Base-by-base conservation (phyloP, 1,140 invertebrate genomes). In the Lordiphosa clarofinis region DNA sequence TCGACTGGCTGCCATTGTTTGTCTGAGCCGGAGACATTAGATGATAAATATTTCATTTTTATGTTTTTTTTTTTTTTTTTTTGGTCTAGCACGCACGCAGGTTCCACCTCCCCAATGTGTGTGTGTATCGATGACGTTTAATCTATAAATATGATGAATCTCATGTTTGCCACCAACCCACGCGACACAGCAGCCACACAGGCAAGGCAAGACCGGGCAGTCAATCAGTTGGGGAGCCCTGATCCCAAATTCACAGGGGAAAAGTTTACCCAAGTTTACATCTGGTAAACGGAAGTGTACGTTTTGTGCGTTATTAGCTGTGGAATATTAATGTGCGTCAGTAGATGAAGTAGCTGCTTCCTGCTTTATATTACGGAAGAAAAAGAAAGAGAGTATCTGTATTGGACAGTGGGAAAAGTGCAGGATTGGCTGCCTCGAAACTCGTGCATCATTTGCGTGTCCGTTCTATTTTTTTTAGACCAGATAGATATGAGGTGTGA, bases 91-190 rank as follows among this genome's bases (percentile, higher is more conserved):
- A 46, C 56, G 40, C 61, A 39, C 56, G 3, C 38, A 24, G 15
- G 9, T 24, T 21, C 50, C 24, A 38, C 9, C 3, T 33, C n/a
- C 39, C 15, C 33, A 6, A 4, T 5, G 5, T 31, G 10, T 5
- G 5, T 31, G 10, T 37, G 71, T 78, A 84, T 84, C 69, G 78
- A 78, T 84, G 78, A 73, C 64, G 78, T 76, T 82, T 82, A 82
- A 84, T 84, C 65, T 70, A 70, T 63, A 63, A 76, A 65, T 76
- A 78, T 84, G 81, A 84, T 84, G 69, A 84, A 84, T 78, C 71
- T 73, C 56, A 66, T 70, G 61, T 48, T 65, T 56, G 61, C 43
- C 54, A 49, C 39, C 53, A 62, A n/a, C 50, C 11, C 28, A n/a
- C 13, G 11, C 19, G 24, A 37, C 28, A 49, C 55, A 40, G n/a